These are phyloP conservation scores for Drosophila fulvimacula DNA, from an alignment of 2,888 invertebrate species.

Conservation along the genomic window DNA sequence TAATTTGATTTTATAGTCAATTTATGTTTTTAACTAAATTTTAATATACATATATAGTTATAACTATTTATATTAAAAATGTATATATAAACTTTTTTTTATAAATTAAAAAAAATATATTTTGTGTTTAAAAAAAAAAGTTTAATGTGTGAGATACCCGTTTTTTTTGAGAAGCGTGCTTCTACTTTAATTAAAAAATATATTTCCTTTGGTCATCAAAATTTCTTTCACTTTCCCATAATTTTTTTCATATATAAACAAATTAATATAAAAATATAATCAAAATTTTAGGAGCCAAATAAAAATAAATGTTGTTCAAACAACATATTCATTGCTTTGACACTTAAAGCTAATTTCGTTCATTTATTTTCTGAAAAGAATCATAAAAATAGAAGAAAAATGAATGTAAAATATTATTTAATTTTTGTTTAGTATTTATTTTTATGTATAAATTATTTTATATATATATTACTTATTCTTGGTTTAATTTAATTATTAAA, in stretches of 20 bases:
- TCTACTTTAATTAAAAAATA: background rate
- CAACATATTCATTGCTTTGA: background rate
- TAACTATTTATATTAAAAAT: too few relatives aligned
- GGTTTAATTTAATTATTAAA: background rate
- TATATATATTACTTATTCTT: background rate
- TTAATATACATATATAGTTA: too few relatives aligned
- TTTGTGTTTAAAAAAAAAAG: too few relatives aligned
- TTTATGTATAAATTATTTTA: background rate
- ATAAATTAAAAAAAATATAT: too few relatives aligned
- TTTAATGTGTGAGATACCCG: too few relatives aligned
- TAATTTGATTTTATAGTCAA: too few relatives aligned
- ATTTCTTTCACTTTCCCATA: background rate
- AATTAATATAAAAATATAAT: background rate
- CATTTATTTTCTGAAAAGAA: too few relatives aligned
- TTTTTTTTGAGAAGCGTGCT: background rate
- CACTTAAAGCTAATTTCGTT: background rate
- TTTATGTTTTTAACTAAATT: too few relatives aligned
- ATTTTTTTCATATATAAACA: background rate
- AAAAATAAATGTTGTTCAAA: background rate
- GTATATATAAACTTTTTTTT: too few relatives aligned
- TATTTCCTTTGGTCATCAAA: background rate
- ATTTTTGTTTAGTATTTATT: background rate
- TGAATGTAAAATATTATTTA: too few relatives aligned
- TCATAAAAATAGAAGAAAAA: too few relatives aligned
- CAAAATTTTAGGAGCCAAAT: background rate